Conservation (phyloP, 2,113 vertebrate species). For the Psilopsiagon aurifrons region DNA sequence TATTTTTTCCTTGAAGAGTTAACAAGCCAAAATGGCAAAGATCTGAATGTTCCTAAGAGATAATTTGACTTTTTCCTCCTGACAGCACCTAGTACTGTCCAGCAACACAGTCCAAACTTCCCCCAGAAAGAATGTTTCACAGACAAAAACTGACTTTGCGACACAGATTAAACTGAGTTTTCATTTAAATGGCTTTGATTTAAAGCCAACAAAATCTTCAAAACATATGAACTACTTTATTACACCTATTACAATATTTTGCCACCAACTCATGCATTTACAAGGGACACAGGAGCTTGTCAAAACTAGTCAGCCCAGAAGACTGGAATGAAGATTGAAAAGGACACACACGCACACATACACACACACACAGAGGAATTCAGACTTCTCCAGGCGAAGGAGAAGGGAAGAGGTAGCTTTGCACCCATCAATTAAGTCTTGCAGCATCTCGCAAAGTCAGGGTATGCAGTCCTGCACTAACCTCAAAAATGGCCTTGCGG, state of each 20-base stretch:
- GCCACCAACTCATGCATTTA: neutral
- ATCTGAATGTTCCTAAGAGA: neutral
- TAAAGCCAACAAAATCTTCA: constrained; percentile 1
- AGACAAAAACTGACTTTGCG: neutral
- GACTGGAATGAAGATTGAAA: constrained; percentile 18
- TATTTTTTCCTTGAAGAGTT: neutral
- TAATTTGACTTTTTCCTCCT: neutral
- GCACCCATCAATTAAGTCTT: constrained; percentile 31
- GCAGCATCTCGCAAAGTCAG: neutral
- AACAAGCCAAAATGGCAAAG: neutral
- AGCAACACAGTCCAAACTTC: neutral
- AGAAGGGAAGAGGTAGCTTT: neutral
- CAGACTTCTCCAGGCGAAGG: constrained; percentile 37
- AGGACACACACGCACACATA: neutral
- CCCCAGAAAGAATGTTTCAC: neutral
- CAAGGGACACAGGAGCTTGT: neutral
- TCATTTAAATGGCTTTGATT: constrained; percentile 27
- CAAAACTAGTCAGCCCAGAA: constrained; percentile 21
- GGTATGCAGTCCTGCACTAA: neutral
- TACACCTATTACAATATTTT: constrained; percentile 4
- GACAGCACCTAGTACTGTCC: neutral
- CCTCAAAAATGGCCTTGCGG: neutral
- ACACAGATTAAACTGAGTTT: neutral
- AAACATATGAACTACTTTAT: constrained; percentile 3
- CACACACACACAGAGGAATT: neutral